Evolutionary conservation across 2,113 vertebrate genomes (phyloP).

Genomic region (Ochotona curzoniae): DNA sequence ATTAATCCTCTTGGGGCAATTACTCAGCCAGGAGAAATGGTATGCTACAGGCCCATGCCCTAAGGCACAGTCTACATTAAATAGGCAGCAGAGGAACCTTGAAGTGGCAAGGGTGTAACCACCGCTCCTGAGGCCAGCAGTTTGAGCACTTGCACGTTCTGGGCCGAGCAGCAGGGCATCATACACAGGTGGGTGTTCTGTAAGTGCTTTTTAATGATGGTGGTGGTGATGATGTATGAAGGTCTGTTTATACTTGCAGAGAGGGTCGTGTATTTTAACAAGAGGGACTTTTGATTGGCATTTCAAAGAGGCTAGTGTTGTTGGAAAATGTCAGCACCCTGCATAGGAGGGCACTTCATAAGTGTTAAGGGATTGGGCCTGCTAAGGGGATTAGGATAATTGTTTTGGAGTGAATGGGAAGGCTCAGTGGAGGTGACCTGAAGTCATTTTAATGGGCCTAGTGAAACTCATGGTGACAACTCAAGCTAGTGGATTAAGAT

Average conservation of each 20-base stretch:
- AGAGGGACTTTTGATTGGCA: slow-evolving; percentile 79
- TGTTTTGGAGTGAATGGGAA: slow-evolving; percentile 80
- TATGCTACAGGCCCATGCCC: slow-evolving; percentile 23
- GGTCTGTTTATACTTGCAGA: slow-evolving; percentile 81
- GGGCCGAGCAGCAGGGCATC: slow-evolving; percentile 57
- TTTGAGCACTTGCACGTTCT: background rate
- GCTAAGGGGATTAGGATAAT: slow-evolving; percentile 82
- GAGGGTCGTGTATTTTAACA: slow-evolving; percentile 78
- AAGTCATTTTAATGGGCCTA: slow-evolving; percentile 80
- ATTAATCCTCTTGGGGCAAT: slow-evolving; percentile 77
- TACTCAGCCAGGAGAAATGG: slow-evolving; percentile 57
- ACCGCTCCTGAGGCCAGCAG: slow-evolving; percentile 65
- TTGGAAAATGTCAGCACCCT: slow-evolving; percentile 80
- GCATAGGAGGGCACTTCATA: slow-evolving; percentile 79
- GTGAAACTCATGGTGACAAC: slow-evolving; percentile 72
- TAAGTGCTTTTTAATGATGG: slow-evolving; percentile 82
- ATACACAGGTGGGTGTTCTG: slow-evolving; percentile 70
- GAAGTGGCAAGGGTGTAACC: slow-evolving; percentile 52
- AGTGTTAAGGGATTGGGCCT: slow-evolving; percentile 79
- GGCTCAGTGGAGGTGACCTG: slow-evolving; percentile 79
- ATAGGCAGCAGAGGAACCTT: slow-evolving; percentile 60
- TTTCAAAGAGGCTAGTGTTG: slow-evolving; percentile 83
- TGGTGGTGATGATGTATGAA: slow-evolving; percentile 76
- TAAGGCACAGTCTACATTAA: slow-evolving; percentile 26
- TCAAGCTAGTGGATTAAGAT: slow-evolving; percentile 75